These are phyloP conservation scores for Hipposideros larvatus DNA, from an alignment of 2,797 vertebrate genomes.

Conservation along the genomic window DNA sequence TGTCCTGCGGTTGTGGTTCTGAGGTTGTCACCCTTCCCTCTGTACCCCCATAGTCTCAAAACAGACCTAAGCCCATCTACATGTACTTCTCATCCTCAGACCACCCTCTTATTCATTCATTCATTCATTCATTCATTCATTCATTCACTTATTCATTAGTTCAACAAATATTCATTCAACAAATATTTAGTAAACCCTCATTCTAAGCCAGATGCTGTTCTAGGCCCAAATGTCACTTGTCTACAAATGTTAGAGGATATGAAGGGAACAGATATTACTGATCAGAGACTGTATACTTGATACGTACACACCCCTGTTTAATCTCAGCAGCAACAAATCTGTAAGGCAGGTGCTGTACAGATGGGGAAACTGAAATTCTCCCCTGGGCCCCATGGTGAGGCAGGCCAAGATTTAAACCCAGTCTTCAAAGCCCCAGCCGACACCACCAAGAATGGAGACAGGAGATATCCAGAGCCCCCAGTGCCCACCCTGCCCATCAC, in stretches of 20 bases:
- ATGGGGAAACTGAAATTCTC: background rate
- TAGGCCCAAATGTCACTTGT: background rate
- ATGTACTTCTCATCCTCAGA: background rate
- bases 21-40: background rate
- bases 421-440: background rate
- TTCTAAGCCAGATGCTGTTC: background rate
- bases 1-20: background rate
- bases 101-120: background rate
- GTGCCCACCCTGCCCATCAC: background rate
- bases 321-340: background rate
- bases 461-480: background rate
- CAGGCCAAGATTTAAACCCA: background rate
- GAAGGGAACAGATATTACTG: background rate
- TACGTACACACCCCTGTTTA: rapidly evolving
- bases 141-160: background rate
- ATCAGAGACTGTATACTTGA: background rate
- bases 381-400: background rate
- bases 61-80: background rate
- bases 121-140: background rate
- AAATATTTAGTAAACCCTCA: background rate
- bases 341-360: background rate
- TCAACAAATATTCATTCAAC: background rate
- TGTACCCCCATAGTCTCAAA: background rate
- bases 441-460: background rate
- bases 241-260: background rate